Base-by-base conservation (phyloP, 2,888 invertebrate genomes). In the Asteroscopus sphinx region DNA sequence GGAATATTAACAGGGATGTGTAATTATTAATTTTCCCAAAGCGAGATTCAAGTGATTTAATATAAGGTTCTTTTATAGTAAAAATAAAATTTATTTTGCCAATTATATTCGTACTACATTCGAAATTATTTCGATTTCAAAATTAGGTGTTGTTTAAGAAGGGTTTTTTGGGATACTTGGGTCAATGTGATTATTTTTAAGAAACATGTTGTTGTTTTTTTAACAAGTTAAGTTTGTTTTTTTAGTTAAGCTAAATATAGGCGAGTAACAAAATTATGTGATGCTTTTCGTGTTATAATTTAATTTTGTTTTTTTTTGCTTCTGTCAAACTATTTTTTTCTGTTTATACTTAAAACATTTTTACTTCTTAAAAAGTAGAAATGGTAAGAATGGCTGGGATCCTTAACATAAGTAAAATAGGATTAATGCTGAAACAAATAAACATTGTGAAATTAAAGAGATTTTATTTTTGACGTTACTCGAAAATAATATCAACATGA, bases 211-310 rank as follows among this genome's bases (percentile, higher is more conserved):
- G 87, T 87, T 85, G 76, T 83, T 83, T 82, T 83, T 82, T 80
- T 76, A 74, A 69, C 41, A 79, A 87, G 87, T 88, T 90, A 91
- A 85, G 90, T 90, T 91, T 90, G 85, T 86, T 77, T 77, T 83
- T 82, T 81, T 83, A 58, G 37, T 40, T 75, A 59, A 60, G 42
- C 57, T 77, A 73, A 72, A 79, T 73, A 60, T 77, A 76, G 71
- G 68, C 58, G 41, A 57, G 48, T 66, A 56, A 70, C 59, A 60
- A 73, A 52, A 59, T 48, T 63, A 62, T 70, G 70, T 61, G 62
- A 71, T 71, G 71, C 73, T 76, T 76, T 55, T 65, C 30, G 46
- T 69, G 56, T 70, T 61, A 32, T 39, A 54, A 53, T 53, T 48
- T 54, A 37, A 15, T 53, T 52, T 56, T 47, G 42, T 13, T 46